Evolutionary conservation across 1,140 invertebrate species (phyloP), one percentile per base, ranked within the genome.

Genomic region (Ceratina calcarata): DNA sequence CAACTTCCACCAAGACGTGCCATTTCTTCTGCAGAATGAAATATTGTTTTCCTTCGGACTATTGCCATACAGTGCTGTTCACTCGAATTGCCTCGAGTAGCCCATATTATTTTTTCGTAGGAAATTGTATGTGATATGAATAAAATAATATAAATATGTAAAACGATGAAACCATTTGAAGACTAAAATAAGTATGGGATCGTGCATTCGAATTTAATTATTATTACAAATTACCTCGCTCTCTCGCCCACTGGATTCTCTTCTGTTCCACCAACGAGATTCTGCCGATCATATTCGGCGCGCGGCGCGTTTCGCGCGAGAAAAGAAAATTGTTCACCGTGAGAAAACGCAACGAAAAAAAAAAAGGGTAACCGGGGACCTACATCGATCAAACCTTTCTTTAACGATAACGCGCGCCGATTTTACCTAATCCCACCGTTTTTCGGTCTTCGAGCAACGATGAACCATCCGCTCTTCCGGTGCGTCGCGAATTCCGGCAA

Each of bases 161-260:
- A 32, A 32, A 32, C 4, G 4, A 4, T 32, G 27, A 32, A 32
- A n/a, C n/a, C n/a, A n/a, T n/a, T n/a, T n/a, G n/a, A n/a, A n/a
- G n/a, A n/a, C n/a, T n/a, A n/a, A n/a, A n/a, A n/a, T n/a, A n/a
- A n/a, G n/a, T n/a, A n/a, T n/a, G n/a, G n/a, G n/a, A n/a, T n/a
- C n/a, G n/a, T n/a, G n/a, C n/a, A n/a, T n/a, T n/a, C n/a, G n/a
- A n/a, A n/a, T n/a, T n/a, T n/a, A n/a, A n/a, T n/a, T n/a, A n/a
- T n/a, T n/a, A n/a, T n/a, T n/a, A n/a, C n/a, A n/a, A n/a, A n/a
- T n/a, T n/a, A n/a, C n/a, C 96, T 94, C 94, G 94, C 93, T 96
- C 96, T 89, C 93, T 94, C 71, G 95, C 95, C 96, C 96, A 96
- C 93, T 96, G 96, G 78, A 95, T 92, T 90, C 95, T 95, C 90